phyloP scores from a whole-genome alignment of 2,797 vertebrate genomes.

The Fringilla coelebs region DNA sequence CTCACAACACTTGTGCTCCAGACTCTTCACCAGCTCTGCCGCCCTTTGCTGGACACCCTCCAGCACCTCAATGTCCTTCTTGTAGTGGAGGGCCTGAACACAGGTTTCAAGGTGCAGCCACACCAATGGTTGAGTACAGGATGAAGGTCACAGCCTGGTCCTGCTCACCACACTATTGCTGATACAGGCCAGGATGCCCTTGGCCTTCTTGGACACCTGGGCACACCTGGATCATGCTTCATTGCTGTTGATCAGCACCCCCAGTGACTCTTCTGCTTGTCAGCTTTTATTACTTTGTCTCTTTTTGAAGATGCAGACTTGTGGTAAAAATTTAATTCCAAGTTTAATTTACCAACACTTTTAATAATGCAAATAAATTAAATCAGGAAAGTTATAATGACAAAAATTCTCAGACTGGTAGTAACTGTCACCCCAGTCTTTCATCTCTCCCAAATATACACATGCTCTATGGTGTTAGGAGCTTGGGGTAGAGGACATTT shows the following conservation, averaged over 20 bases:
- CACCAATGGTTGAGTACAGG: background rate
- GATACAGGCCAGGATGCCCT: background rate
- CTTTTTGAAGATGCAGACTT: background rate
- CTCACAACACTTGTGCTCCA: background rate
- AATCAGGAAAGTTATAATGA: background rate
- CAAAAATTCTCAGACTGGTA: background rate
- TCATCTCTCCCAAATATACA: background rate
- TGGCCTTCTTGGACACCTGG: background rate
- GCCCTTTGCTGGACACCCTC: accelerated
- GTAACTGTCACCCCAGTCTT: background rate
- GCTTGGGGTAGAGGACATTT: background rate
- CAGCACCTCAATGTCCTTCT: background rate
- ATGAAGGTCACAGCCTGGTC: background rate
- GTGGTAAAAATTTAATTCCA: background rate
- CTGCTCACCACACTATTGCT: background rate
- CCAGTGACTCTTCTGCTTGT: background rate
- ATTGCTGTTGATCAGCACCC: accelerated
- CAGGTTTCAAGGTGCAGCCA: background rate
- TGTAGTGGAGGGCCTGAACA: background rate
- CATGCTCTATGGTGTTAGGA: background rate
- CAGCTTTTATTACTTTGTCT: background rate
- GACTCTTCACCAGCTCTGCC: background rate
- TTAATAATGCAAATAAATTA: background rate
- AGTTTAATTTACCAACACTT: background rate
- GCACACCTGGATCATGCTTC: background rate